Evolutionary conservation across 2,888 invertebrate genomes (phyloP).

Genomic region (Eremobia ochroleuca): DNA sequence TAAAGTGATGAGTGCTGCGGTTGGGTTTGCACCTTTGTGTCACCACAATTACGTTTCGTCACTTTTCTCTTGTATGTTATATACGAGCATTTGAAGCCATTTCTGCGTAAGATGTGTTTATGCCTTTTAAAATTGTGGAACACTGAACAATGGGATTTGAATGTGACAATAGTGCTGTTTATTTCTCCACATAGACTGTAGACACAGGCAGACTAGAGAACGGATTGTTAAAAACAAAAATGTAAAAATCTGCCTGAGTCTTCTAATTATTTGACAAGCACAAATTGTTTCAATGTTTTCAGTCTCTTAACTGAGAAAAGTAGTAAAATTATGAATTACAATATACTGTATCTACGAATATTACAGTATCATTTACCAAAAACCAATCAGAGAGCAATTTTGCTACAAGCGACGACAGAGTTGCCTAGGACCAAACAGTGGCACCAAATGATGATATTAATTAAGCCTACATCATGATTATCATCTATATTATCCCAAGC

Average conservation of each 20-base stretch:
- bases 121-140: conserved; percentile 25
- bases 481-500: conserved; percentile 14
- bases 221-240: neutral
- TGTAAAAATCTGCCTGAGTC: neutral
- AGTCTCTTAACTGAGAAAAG: neutral
- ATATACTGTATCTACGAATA: neutral
- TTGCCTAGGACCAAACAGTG: neutral
- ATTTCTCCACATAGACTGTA: no score
- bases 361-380: neutral
- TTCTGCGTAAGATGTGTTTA: conserved; percentile 16
- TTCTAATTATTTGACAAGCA: neutral
- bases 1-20: conserved; percentile 36
- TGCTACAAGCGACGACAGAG: neutral
- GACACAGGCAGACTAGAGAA: neutral
- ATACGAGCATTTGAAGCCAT: conserved; percentile 6
- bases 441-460: neutral
- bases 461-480: conserved; percentile 3
- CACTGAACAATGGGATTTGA: conserved; percentile 22
- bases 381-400: neutral
- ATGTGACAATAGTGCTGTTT: conserved; percentile 35
- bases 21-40: conserved; percentile 40
- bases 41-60: conserved; percentile 39
- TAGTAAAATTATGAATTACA: neutral
- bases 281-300: neutral
- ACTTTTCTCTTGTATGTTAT: conserved; percentile 24